phyloP scores from a whole-genome alignment of 2,888 invertebrate genomes.

The Zaprionus bogoriensis region DNA sequence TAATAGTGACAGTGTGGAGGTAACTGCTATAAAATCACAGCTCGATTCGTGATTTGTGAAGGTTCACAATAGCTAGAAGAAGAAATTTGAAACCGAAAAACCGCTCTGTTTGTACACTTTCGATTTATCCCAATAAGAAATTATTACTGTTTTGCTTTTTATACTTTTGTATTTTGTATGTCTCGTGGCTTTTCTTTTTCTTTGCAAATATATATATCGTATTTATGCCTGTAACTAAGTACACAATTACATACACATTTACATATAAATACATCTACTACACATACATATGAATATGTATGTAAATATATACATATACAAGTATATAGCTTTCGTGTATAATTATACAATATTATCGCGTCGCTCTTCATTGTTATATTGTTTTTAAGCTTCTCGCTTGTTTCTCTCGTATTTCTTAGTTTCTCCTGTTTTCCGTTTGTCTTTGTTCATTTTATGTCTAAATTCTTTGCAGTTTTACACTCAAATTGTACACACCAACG shows the following conservation, averaged over 20 bases:
- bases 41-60: not conserved
- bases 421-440: slow-evolving; percentile 41
- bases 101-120: too few relatives aligned
- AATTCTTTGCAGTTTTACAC: slow-evolving; percentile 70
- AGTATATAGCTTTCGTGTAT: slow-evolving; percentile 59
- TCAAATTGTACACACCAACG: slow-evolving; percentile 62
- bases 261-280: slow-evolving; percentile 76
- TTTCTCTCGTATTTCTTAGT: slow-evolving; percentile 26
- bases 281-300: slow-evolving; percentile 60
- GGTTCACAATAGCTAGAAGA: too few relatives aligned
- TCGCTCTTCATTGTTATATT: slow-evolving; percentile 31
- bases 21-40: not conserved
- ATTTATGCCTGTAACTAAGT: slow-evolving; percentile 65
- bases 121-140: too few relatives aligned
- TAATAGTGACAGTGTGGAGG: too few relatives aligned
- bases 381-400: slow-evolving; percentile 55
- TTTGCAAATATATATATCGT: slow-evolving; percentile 70
- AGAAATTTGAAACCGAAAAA: too few relatives aligned
- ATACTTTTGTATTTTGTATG: slow-evolving; percentile 51
- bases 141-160: too few relatives aligned
- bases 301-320: slow-evolving; percentile 58
- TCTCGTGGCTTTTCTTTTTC: slow-evolving; percentile 39
- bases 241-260: slow-evolving; percentile 77
- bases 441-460: slow-evolving; percentile 75
- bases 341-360: slow-evolving; percentile 74